A percentile compares a stretch with the other conserved stretches of the same genome.
These are phyloP conservation scores for Drosophila sulfurigaster DNA, from an alignment of 1,140 invertebrate species.

Conservation along the genomic window DNA sequence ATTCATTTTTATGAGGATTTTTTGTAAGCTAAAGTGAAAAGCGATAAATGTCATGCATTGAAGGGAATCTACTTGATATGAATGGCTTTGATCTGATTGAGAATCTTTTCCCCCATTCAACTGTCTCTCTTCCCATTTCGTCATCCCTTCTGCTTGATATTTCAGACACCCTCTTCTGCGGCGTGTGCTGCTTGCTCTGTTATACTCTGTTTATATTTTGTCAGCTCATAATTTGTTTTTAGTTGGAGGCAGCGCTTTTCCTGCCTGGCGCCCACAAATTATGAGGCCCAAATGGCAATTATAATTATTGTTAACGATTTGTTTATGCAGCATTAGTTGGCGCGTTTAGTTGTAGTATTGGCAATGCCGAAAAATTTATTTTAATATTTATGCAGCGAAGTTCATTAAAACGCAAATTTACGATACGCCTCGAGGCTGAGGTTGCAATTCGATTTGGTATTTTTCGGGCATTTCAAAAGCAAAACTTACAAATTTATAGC, in stretches of 20 bases:
- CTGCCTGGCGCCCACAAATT: constrained; percentile 70
- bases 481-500: constrained; percentile 73
- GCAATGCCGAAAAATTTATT: constrained; percentile 76
- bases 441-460: constrained; percentile 53
- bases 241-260: constrained; percentile 62
- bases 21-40: neutral
- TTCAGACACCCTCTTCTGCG: constrained; percentile 1
- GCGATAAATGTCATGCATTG: neutral
- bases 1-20: neutral
- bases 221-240: constrained; percentile 72
- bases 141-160: neutral
- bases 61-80: neutral
- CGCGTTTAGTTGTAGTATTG: constrained; percentile 61
- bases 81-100: neutral
- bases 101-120: neutral
- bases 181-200: constrained; percentile 3
- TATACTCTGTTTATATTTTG: constrained; percentile 67
- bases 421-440: constrained; percentile 58
- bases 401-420: constrained; percentile 80
- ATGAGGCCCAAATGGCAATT: constrained; percentile 77
- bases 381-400: constrained; percentile 79
- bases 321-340: constrained; percentile 75
- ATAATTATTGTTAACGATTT: constrained; percentile 83
- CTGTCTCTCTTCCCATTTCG: neutral
- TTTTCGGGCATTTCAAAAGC: constrained; percentile 42